Evolutionary conservation across 2,113 vertebrate genomes (phyloP), one percentile per base, ranked within the genome.

Genomic region (Phalacrocorax pelagicus): DNA sequence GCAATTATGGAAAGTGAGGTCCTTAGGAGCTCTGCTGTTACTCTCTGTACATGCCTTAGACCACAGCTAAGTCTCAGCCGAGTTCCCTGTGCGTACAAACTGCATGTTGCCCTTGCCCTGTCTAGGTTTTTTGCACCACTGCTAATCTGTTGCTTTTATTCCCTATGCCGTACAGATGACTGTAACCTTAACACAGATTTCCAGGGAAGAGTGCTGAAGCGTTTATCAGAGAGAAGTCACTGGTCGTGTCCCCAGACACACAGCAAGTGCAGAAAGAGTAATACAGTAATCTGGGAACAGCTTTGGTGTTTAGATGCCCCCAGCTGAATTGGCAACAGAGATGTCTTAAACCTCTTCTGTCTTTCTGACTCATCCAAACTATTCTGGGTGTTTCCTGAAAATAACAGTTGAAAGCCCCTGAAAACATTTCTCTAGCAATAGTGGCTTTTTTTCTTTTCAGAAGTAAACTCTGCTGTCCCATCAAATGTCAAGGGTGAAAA

Each of bases 41-140:
- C 15, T 4, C 22, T 26, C 5, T n/a, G 4, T 32, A 5, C 12
- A 3, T 21, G 20, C 0, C 0, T 30, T 26, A 55, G 29, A 29
- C 20, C n/a, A 47, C 4, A 40, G 27, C 46, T 66, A 49, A 63
- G 13, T n/a, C 67, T 34, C n/a, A 49, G 4, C 24, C 1, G 16
- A 24, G 9, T 34, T 66, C 44, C 9, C 1, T 18, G 13, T 46
- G 32, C 12, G 3, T 32, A 26, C 5, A 13, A 46, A 14, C 18
- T n/a, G 16, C 4, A 7, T 1, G 2, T 19, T 46, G 16, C n/a
- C 32, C 29, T 67, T 1, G 0, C 29, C 61, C 26, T 67, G n/a
- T 13, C 55, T 47, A 15, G 9, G 9, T 38, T 90, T 81, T 91
- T 23, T 63, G 7, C 38, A 61, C 5, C 11, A 10, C 70, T 49